Base-by-base conservation (phyloP, 1,140 invertebrate genomes). In the Frieseomelitta varia region DNA sequence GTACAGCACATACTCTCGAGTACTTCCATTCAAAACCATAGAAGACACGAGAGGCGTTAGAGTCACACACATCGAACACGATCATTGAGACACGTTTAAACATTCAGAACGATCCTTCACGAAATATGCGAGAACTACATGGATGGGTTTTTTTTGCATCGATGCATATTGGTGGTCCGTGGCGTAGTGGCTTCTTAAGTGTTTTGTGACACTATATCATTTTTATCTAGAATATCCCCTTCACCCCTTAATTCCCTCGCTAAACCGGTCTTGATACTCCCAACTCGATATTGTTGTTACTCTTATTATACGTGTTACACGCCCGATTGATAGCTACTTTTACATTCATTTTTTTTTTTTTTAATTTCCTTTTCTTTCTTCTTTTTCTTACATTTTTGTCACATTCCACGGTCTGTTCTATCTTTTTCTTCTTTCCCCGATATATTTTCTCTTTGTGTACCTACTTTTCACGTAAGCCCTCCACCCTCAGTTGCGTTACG, bases 181-280 rank as follows among this genome's bases (percentile, higher is more conserved):
- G 91, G 88, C 90, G 92, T 93, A 93, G 92, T 92, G 90, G 92
- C 92, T 93, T 93, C 61, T 91, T 92, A 89, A 91, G 87, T 93
- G 91, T 93, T 90, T 91, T 90, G 89, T 82, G 80, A 90, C 89
- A 88, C 85, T 75, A 84, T 75, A 87, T 79, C 78, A 79, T 89
- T 85, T 61, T 77, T 87, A 51, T 90, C 77, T 92, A 92, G 91
- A 91, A 85, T 77, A 58, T 86, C 84, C 86, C 53, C 63, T 47
- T 65, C 86, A 55, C 87, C 86, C 76, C 63, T 47, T 65, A 30
- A 75, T 10, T 78, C 88, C 86, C 90, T 85, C 79, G 85, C 87
- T 88, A 71, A 88, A 63, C 75, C 80, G 65, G 72, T 92, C 88
- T 90, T 88, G 88, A 47, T 91, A 88, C 55, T 65, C 27, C 79